Base-by-base conservation (phyloP, 2,888 invertebrate species). In the Choristoneura rosaceana region DNA sequence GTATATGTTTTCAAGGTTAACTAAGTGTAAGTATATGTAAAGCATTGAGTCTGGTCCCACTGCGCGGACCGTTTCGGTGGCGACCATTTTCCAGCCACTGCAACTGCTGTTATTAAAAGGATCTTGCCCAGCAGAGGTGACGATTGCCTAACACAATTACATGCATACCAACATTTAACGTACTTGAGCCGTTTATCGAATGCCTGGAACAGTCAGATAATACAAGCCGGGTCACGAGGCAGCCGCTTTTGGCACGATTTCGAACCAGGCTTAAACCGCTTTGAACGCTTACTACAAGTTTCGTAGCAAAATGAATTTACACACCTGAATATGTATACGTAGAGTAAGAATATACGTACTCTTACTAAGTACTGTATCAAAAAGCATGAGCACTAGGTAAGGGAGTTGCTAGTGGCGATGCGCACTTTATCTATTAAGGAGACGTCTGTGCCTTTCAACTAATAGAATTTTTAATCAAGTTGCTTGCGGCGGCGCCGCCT, bases 401-500 rank as follows among this genome's bases (percentile, higher is more conserved):
- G 81, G 76, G 80, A 82, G 25, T 25, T 25, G 25, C 25, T 25
- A 85, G 81, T 83, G 82, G 80, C 84, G 78, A 75, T 83, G 83
- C 87, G 87, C 90, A 90, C 89, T 91, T 90, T 90, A 90, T 90
- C 90, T 91, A 91, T 92, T 91, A 92, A 88, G 89, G 85, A 88
- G 87, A 88, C 84, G 89, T 90, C 91, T 88, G 87, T 84, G 90
- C 90, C 89, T 93, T 93, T 92, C 87, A 91, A 92, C 92, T 93
- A 94, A 93, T 93, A 93, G 93, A 92, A 92, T 93, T 92, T 93
- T 94, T 93, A 93, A 93, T 93, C 92, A 93, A 90, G 92, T 92
- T 89, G 89, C 85, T 90, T 89, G 91, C 86, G 91, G 87, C 86
- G 87, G 84, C 87, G 87, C 82, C 84, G 84, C 84, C 82, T 77